Evolutionary conservation across 2,888 invertebrate genomes (phyloP), one percentile per base, ranked within the genome.

Genomic region (Scaptomyza flava): DNA sequence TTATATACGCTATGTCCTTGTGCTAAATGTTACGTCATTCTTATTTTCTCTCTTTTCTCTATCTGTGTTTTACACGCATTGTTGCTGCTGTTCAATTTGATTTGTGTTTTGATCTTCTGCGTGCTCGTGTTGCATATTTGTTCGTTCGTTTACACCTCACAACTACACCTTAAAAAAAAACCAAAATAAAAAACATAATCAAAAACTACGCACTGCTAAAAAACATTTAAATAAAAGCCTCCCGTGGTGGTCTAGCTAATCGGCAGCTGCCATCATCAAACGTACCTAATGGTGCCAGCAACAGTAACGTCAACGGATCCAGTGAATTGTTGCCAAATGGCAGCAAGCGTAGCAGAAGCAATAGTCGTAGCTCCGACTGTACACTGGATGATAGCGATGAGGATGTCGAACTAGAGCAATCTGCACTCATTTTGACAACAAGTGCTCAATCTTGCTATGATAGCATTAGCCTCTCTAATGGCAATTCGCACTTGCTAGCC

Each of bases 221-320:
- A 61, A 71, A 70, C 62, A 77, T 69, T 73, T 79, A 81, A 86
- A 88, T 77, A 64, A 87, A 88, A 91, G 98, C 96, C 62, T 96
- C 95, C 70, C 94, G 95, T 78, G 95, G 96, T 68, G 95, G 95
- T 72, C 92, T 96, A 74, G 96, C 96, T 11, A 95, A 95, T 91
- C 93, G 96, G 60, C 95, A 95, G 90, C 91, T 95, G 80, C 95
- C 95, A 42, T 93, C 93, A 54, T 72, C 88, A 43, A 63, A 65
- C 17, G 54, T 70, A 11, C 23, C 72, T 43, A 72, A 68, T 50
- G 73, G 68, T 50, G 63, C 68, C 36, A 64, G 69, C 38, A 64
- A 65, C 46, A 78, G 12, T 33, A 54, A 66, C 45, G 41, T 17
- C 34, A 67, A 51, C 12, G 69, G 60, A 31, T 61, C 70, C 17